Evolutionary conservation across 2,113 vertebrate genomes (phyloP), one percentile per base, ranked within the genome.

Genomic region (Typhlomys cinereus): DNA sequence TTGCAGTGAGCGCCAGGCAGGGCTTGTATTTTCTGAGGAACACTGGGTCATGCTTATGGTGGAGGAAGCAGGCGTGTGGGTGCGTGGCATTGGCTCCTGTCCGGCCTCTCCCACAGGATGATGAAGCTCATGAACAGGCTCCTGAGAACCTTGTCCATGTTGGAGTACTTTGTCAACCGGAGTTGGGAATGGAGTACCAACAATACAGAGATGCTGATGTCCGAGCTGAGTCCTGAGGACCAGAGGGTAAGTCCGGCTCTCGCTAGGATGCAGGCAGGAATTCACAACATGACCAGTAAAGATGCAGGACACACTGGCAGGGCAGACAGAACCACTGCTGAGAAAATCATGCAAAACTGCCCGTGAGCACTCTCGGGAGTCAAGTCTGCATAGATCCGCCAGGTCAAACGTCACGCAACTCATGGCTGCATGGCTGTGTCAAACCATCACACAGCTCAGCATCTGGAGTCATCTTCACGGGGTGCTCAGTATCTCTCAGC

Each of bases 171-270:
- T 97, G 97, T 98, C 96, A 99, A 97, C 80, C 98, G 97, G 96
- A 99, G 99, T 93, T 99, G 99, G 99, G 98, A 99, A 7, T 99
- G 99, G 99, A 99, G 98, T 97, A 99, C 99, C 0, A 98, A 99
- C 66, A 99, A 99, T 95, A 98, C 99, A 70, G 99, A 88, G 95
- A 99, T 99, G 99, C 97, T 99, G 96, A 98, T 99, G 98, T 97
- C 96, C 20, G 98, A 99, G 61, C 97, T 99, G 20, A 99, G 97
- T 70, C 98, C 98, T 0, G 99, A 99, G 69, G 99, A 99, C 97
- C 98, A 98, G 97, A 99, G 98, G 98, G 99, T 99, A 95, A 96
- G 95, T 85, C 44, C 13, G 1, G 39, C 41, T 25, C 36, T 41
- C 25, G 29, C 75, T 39, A 18, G 59, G 54, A 25, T 0, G 9